Evolutionary conservation across 2,797 vertebrate genomes (phyloP), one percentile per base, ranked within the genome.

Genomic region (Micromesistius poutassou): DNA sequence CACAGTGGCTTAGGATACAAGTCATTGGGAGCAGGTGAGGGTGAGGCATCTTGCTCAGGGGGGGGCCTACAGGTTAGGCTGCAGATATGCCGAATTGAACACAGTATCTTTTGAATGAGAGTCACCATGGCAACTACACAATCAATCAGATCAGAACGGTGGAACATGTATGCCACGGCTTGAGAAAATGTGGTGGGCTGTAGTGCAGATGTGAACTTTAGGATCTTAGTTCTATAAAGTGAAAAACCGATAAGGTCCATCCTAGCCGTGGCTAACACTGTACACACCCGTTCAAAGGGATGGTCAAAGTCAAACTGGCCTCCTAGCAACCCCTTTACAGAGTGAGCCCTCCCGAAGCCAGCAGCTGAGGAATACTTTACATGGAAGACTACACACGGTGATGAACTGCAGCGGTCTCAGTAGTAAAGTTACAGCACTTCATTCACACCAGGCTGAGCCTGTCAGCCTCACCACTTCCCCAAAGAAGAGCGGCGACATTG

Each of bases 221-320:
- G 0, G 40, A 16, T 4, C 14, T 14, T 42, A 14, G 40, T 16
- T 42, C 40, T 16, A 16, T 42, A 16, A 42, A 42, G 40, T 42
- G 12, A 38, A 38, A 6, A 38, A 42, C 74, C 28, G 19, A 4
- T 66, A 72, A 78, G 35, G 36, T 83, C 76, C 84, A 79, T 86
- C 74, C 79, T 86, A 77, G 79, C 36, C 40, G 12, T 13, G 38
- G 8, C 38, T 42, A 12, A 42, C 40, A 13, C 10, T 42, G 13
- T 16, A 16, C 40, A 42, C 0, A 0, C 40, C 40, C 40, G 12
- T 42, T 42, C 40, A 42, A 16, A 42, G 14, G 2, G 40, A 42
- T 42, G 40, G 4, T 16, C 40, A 42, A 42, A 16, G 40, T 42
- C 40, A 16, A 84, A 28, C 46, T n/a, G 62, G 62, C 72, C 35